Base-by-base conservation (phyloP, 2,888 invertebrate genomes). In the Stenichneumon culpator region DNA sequence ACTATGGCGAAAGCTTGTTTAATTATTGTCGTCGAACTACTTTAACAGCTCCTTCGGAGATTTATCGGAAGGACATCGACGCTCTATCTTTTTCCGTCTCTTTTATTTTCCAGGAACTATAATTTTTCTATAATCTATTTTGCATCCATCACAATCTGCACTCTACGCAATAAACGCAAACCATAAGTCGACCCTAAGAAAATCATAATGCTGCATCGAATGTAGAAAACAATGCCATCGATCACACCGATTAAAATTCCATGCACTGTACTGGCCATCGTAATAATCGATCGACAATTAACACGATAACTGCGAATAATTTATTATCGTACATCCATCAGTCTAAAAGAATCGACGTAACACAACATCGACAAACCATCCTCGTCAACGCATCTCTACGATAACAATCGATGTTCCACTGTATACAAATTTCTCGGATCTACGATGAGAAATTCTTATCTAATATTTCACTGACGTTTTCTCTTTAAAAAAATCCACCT, bases 361-460 rank as follows among this genome's bases (percentile, higher is more conserved):
- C 63, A 32, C 16, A 63, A 63, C 63, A 63, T 39, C 67, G 67
- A 39, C 36, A 44, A 22, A 67, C 1, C 39, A 19, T 22, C 67
- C 36, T 67, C 63, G 32, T 63, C 63, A 63, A 5, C 28, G 32
- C 67, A 25, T 52, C 50, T 77, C 44, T 78, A 28, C 65, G 80
- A 69, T 83, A 86, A 75, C 74, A 77, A 80, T 83, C 52, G 68
- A 67, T 83, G 75, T 72, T 68, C 50, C 47, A 70, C 79, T 68
- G 25, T 47, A 19, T 22, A 60, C 22, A 63, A 73, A 70, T 57
- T 79, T 75, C 52, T 83, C 67, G 47, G 22, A 28, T 63, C 47
- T 16, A 39, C 72, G 47, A 65, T 78, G 67, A 78, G 60, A 63
- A 84, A 81, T 82, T 78, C 79, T 70, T 82, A 47, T 67, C 32